Evolutionary conservation across 2,797 vertebrate genomes (phyloP).

Genomic region (Premnoplex brunnescens): DNA sequence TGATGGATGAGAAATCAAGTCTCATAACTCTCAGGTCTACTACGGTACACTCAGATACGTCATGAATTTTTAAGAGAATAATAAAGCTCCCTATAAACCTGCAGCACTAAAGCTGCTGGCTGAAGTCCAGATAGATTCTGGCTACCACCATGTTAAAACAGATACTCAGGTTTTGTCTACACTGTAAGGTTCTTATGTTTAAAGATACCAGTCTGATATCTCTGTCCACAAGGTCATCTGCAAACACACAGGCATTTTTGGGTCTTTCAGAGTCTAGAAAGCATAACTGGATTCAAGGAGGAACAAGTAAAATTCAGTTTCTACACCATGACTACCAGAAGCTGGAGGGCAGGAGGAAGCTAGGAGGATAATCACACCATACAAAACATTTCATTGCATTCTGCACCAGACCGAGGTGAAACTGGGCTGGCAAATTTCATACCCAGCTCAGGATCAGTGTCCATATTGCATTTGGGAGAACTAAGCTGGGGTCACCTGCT

Average conservation of each 20-base stretch:
- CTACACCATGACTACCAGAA: not conserved
- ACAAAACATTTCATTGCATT: not conserved
- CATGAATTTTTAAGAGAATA: not conserved
- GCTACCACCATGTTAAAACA: not conserved
- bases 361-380: not conserved
- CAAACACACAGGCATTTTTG: not conserved
- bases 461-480: not conserved
- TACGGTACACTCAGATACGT: not conserved
- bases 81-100: not conserved
- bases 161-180: not conserved
- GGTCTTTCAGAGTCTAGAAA: not conserved
- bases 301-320: not conserved
- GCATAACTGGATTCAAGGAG: not conserved
- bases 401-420: not conserved
- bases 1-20: not conserved
- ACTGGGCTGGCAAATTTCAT: not conserved
- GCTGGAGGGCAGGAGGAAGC: not conserved
- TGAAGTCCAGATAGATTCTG: not conserved
- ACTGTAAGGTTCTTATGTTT: not conserved
- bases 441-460: not conserved
- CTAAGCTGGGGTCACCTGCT: not conserved
- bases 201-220: not conserved
- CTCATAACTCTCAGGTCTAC: not conserved
- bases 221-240: not conserved
- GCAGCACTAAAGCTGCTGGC: not conserved